Base-by-base conservation (phyloP, 2,888 invertebrate genomes). In the Tuberolachnus salignus region DNA sequence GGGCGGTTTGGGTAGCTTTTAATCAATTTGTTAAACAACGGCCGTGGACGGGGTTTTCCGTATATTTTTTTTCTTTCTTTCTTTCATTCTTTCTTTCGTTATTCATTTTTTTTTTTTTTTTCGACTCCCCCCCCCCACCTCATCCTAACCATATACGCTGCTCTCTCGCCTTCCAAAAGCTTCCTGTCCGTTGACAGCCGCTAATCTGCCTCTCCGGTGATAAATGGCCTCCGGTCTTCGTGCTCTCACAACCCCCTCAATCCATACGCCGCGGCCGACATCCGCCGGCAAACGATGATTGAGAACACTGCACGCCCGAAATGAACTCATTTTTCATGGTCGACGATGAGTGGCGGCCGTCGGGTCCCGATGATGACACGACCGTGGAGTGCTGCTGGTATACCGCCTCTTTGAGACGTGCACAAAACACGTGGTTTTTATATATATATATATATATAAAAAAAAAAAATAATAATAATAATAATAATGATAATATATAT, bases 1-100 rank as follows among this genome's bases (percentile, higher is more conserved):
- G 6, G 75, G 57, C 67, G 55, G 75, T 78, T 67, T 49, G 75
- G 67, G 75, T 67, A 78, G 67, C 75, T 78, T 78, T 78, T 78
- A 78, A 78, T 78, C 75, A 78, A 78, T 78, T 78, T 78, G 75
- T 78, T 78, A 78, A 67, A 78, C 67, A 75, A 66, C 74, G 44
- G 34, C 34, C 34, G 8, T 13, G 55, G 66, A 57, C 26, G 67
- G 57, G 46, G 1, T 51, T 55, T 59, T 61, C 49, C 16, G n/a
- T n/a, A n/a, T 26, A 26, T 59, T 53, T 34, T 53, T 21, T 19
- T 3, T 14, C 6, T 26, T 49, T 8, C 44, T 42, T 57, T 34
- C 55, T 75, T 66, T 23, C 55, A 23, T 34, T 34, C 34, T 34
- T 34, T 34, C 34, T 34, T 34, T 34, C 34, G 34, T 34, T 34